Evolutionary conservation across 2,113 vertebrate species (phyloP).

Genomic region (Microtus ochrogaster): DNA sequence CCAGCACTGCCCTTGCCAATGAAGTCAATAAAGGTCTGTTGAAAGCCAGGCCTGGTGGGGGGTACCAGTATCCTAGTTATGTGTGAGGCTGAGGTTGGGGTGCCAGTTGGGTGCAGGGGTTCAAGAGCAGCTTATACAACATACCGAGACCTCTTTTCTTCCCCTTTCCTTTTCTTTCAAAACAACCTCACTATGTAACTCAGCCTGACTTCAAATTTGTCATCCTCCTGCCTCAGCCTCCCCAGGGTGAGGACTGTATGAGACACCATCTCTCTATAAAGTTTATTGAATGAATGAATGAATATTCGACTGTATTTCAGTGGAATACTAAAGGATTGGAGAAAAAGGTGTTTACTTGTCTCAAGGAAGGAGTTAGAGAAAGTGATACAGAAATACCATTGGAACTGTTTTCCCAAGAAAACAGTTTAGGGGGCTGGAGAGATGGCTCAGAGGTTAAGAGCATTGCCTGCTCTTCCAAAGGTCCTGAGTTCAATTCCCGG

Average conservation of each 20-base stretch:
- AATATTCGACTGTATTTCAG: neutral
- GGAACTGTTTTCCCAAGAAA: neutral
- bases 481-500: too few relatives aligned
- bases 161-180: neutral
- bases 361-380: neutral
- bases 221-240: neutral
- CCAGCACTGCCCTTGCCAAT: neutral
- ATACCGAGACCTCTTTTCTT: neutral
- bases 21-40: neutral
- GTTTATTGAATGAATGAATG: neutral
- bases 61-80: neutral
- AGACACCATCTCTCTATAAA: neutral
- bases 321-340: neutral
- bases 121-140: neutral
- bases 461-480: too few relatives aligned
- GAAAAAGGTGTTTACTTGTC: conserved; percentile 4
- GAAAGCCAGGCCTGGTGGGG: neutral
- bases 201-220: neutral
- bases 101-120: neutral
- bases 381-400: neutral
- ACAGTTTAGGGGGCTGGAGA: too few relatives aligned
- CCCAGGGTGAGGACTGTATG: neutral
- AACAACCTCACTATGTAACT: neutral
- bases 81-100: neutral
- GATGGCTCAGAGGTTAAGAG: too few relatives aligned